Evolutionary conservation across 1,140 invertebrate species (phyloP), one percentile per base, ranked within the genome.

Genomic region (Bombus huntii): DNA sequence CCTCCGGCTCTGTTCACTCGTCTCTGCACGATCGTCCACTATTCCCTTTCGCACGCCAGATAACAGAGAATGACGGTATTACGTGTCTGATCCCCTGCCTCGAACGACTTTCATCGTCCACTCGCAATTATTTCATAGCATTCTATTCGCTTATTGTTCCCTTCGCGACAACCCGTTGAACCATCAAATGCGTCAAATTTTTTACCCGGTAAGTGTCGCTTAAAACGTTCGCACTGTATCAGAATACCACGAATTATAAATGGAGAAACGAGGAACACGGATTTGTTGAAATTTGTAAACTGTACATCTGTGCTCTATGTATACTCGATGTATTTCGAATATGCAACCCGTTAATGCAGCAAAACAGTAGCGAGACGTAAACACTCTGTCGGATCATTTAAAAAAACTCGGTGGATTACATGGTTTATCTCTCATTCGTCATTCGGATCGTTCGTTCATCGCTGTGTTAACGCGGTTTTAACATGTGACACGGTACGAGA

Each of bases 51-150:
- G 79, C 86, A 31, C 86, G 81, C 74, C 88, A 89, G 92, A 93
- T 94, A 94, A 93, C 91, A 92, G 91, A 92, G 91, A 93, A 92
- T 90, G 89, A 92, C 92, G 90, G 90, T 93, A 90, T 92, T 92
- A 86, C 87, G 84, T 91, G 87, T 89, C 91, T 88, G 87, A 92
- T 92, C 89, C 91, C 81, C 83, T 86, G 88, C 87, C 85, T 91
- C 89, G 78, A 62, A 87, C 87, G 59, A 88, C 83, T 89, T 88
- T 88, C 83, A 81, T 74, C 86, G 76, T 87, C 86, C 57, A 72
- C 74, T 70, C 79, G 71, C 86, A 72, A 88, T 88, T 90, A 89
- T 88, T 77, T 87, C 88, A 86, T 89, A 78, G 79, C 65, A 28
- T 39, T 39, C 66, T 65, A 47, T 57, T 71, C 83, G 66, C 65